Percentiles rank a stretch among this genome's conserved stretches.
Evolutionary conservation across 2,888 invertebrate genomes (phyloP).

Genomic region (Strigamia transsilvanica): DNA sequence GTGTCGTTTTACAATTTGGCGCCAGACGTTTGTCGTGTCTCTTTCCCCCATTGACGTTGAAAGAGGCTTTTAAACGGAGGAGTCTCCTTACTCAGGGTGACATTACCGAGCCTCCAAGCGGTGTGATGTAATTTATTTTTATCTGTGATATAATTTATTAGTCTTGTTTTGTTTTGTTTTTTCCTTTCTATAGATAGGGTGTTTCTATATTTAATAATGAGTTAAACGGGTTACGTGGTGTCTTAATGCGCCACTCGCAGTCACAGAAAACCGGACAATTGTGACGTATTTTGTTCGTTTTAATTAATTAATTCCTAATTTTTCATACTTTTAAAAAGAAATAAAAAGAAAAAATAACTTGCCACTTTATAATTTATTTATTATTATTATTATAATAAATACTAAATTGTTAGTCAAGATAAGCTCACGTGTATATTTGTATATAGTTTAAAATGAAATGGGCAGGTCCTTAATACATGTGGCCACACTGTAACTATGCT

Average conservation of each 20-base stretch:
- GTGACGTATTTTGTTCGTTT: background rate
- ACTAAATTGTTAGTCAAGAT: slow-evolving; percentile 21
- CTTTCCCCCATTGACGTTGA: slow-evolving; percentile 10
- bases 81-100: slow-evolving; percentile 30
- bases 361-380: slow-evolving; percentile 16
- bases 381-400: background rate
- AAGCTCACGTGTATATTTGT: slow-evolving; percentile 16
- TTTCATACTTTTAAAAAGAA: background rate
- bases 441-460: slow-evolving; percentile 18
- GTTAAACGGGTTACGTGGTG: slow-evolving; percentile 7
- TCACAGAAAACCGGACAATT: slow-evolving; percentile 12
- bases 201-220: slow-evolving; percentile 15
- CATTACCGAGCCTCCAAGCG: slow-evolving; percentile 20
- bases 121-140: slow-evolving; percentile 30
- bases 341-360: background rate
- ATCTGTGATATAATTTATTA: slow-evolving; percentile 26
- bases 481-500: slow-evolving; percentile 16
- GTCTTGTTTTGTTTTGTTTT: background rate
- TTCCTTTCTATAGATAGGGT: background rate
- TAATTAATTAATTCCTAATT: background rate
- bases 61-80: slow-evolving; percentile 20
- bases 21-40: slow-evolving; percentile 19
- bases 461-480: slow-evolving; percentile 24
- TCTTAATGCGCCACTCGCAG: background rate
- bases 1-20: slow-evolving; percentile 22